Base-by-base conservation (phyloP, 2,888 invertebrate species). In the Onchidella celtica region DNA sequence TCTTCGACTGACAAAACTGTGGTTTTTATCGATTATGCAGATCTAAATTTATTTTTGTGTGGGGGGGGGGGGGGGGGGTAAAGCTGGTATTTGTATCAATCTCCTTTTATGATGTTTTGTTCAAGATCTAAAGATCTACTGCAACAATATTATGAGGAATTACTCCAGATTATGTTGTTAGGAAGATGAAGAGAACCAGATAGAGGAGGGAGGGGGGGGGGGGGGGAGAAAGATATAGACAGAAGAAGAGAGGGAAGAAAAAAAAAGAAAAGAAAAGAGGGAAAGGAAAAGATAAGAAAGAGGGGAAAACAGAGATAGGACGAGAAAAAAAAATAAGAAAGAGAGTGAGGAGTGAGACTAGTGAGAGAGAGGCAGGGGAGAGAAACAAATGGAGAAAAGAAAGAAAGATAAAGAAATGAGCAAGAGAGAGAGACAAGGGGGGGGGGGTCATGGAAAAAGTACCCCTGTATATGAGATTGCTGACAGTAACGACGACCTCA, bases 281-380 rank as follows among this genome's bases (percentile, higher is more conserved):
- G 32, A 14, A 34, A 36, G 59, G n/a, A 32, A 36, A 61, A 9
- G 24, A 32, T 59, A 34, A 36, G 24, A 34, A 59, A 61, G 24
- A 27, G 61, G 11, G 61, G 9, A 61, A 74, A 9, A 36, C 27
- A 32, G 38, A 11, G 21, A 59, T 11, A 1, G 24, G 11, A 14
- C n/a, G 36, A 74, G n/a, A 32, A 59, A 34, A 21, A 61, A 11
- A 61, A 11, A 59, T 34, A 61, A 36, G 2, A 74, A 32, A 61
- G 68, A 55, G 68, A 55, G 68, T 55, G 69, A 78, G 55, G 29
- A 55, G 27, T 32, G 27, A 34, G 24, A 66, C 6, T 9, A 61
- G 38, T 63, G 40, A 38, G 36, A 36, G 63, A 75, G n/a, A 59
- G 11, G 38, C 14, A 27, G 61, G 74, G 29, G 3, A 34, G 34